Evolutionary conservation across 2,888 invertebrate species (phyloP).

Genomic region (Amblyjoppa proteus): DNA sequence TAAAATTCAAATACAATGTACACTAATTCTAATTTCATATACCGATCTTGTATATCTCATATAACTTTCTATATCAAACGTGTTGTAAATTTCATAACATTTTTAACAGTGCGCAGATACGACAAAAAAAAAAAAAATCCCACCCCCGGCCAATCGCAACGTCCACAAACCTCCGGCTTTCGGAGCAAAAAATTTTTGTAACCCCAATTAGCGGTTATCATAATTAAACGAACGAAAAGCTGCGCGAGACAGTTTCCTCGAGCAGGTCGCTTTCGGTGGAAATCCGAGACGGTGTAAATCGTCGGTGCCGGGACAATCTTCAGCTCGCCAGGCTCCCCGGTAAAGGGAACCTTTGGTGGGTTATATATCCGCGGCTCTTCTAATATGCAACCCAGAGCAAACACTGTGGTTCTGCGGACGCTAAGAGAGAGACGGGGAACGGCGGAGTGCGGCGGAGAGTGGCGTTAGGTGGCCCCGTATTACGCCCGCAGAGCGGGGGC

Average conservation of each 20-base stretch:
- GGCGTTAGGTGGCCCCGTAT: slow-evolving; percentile 38
- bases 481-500: slow-evolving; percentile 20
- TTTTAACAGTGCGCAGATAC: too few species aligned
- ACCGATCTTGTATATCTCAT: too few species aligned
- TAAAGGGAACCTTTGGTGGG: slow-evolving; percentile 50
- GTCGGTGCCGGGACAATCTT: not conserved
- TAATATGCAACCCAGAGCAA: slow-evolving; percentile 35
- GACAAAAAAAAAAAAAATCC: too few species aligned
- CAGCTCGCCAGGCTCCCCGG: not conserved
- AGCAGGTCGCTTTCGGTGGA: not conserved
- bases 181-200: not conserved
- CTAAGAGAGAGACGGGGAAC: slow-evolving; percentile 44
- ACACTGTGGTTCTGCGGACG: slow-evolving; percentile 65
- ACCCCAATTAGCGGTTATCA: not conserved
- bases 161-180: too few species aligned
- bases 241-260: not conserved
- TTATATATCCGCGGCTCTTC: slow-evolving; percentile 66
- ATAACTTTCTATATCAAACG: too few species aligned
- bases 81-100: too few species aligned
- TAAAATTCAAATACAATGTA: too few species aligned
- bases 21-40: too few species aligned
- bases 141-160: too few species aligned
- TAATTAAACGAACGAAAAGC: not conserved
- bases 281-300: slow-evolving; percentile 12
- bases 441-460: slow-evolving; percentile 20